A percentile compares a stretch with the other conserved stretches of the same genome.
phyloP scores from a whole-genome alignment of 2,888 invertebrate species.

The Subacronicta megacephala region DNA sequence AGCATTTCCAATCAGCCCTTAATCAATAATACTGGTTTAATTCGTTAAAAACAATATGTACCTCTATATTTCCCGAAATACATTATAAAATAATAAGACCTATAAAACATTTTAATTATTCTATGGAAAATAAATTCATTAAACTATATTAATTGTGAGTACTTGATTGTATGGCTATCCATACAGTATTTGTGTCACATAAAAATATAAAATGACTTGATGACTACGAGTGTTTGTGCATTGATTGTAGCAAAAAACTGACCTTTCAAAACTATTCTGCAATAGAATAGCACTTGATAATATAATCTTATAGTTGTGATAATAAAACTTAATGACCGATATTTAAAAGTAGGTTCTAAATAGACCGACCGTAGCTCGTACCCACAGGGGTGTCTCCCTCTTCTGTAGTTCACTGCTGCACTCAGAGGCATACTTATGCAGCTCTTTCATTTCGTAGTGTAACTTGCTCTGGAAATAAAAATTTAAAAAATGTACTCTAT shows the following conservation, averaged over 20 bases:
- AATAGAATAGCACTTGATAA: background rate
- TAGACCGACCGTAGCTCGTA: conserved; percentile 92
- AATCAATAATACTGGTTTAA: conserved; percentile 38
- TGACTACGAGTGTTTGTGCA: too few species aligned
- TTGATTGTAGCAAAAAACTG: too few species aligned
- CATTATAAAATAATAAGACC: background rate
- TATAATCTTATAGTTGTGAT: background rate
- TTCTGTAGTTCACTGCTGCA: conserved; percentile 92
- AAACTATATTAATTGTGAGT: background rate
- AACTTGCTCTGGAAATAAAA: conserved; percentile 84
- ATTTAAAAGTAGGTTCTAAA: conserved; percentile 93
- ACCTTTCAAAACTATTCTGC: background rate
- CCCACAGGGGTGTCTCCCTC: conserved; percentile 94
- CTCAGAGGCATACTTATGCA: conserved; percentile 91
- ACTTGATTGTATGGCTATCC: too few species aligned
- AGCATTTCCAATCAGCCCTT: background rate
- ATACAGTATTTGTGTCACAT: too few species aligned
- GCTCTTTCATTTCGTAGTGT: conserved; percentile 92
- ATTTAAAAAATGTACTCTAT: background rate
- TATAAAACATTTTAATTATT: background rate
- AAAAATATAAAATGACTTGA: background rate
- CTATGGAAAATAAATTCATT: background rate
- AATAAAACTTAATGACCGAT: background rate
- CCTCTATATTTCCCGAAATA: background rate
- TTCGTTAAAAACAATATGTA: background rate